Conservation (phyloP, 2,888 invertebrate genomes). For the Thecocarcelia acutangulata region DNA sequence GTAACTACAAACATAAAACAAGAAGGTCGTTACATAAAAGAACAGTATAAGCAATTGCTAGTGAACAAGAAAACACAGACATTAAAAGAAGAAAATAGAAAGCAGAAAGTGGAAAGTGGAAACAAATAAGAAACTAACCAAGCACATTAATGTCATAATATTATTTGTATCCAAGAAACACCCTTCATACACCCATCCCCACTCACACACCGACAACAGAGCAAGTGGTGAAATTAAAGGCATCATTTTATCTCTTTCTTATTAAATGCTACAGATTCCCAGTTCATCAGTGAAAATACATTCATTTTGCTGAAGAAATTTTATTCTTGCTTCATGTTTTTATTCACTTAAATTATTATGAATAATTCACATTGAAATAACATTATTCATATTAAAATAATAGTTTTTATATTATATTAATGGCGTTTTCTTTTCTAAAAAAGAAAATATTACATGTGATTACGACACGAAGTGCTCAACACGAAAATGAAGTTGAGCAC, state of each 20-base stretch:
- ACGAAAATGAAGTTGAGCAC: too few relatives aligned
- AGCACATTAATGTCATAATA: slow-evolving; percentile 59
- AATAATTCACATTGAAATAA: too few relatives aligned
- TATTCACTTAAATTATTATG: too few relatives aligned
- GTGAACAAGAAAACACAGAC: not conserved
- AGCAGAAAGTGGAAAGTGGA: not conserved
- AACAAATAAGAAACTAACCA: slow-evolving; percentile 29
- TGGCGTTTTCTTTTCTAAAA: too few relatives aligned
- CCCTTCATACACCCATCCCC: not conserved
- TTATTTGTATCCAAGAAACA: slow-evolving; percentile 19
- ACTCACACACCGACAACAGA: not conserved
- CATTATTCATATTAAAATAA: too few relatives aligned
- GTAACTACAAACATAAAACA: slow-evolving; percentile 17
- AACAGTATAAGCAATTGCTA: slow-evolving; percentile 43
- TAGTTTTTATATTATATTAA: too few relatives aligned
- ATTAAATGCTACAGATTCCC: too few relatives aligned
- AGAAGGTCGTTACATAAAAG: slow-evolving; percentile 10
- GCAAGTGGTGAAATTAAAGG: not conserved
- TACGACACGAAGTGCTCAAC: too few relatives aligned
- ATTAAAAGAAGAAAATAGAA: slow-evolving; percentile 9
- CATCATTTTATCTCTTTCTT: not conserved
- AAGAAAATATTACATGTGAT: too few relatives aligned
- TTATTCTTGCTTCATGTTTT: too few relatives aligned
- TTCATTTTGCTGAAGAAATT: too few relatives aligned
- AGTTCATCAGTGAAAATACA: too few relatives aligned